Base-by-base conservation (phyloP, 2,888 invertebrate species). In the Drosophila meridionalis region DNA sequence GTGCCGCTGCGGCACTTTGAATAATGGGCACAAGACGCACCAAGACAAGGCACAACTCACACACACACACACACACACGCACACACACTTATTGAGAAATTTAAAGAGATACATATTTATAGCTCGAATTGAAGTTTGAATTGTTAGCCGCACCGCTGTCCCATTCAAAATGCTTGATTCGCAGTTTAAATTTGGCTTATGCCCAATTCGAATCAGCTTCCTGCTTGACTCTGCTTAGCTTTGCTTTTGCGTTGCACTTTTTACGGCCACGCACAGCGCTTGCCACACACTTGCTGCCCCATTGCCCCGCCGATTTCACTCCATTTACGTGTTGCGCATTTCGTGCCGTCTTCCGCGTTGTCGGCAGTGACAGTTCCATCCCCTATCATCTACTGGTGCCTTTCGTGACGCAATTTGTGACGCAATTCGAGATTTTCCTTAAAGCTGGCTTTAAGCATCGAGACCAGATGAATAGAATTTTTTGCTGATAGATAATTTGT, bases 1-100 rank as follows among this genome's bases (percentile, higher is more conserved):
- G 38, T 70, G 79, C 81, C 79, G 65, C 67, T 53, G 43, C 74
- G 81, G 74, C 82, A 79, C 60, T 70, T 80, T 73, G 63, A 34
- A 40, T 61, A 78, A 70, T 61, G 63, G 57, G 60, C 65, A 79
- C 75, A 69, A 36, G 62, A 69, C 50, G 56, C 68, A 61, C 26
- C 65, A 60, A 72, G 45, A 42, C 59, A 55, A 59, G 30, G 26
- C n/a, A 58, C 36, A 43, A 34, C 32, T 14, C 9, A 42, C n/a
- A 43, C 12, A 42, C 53, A 68, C 42, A 34, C 56, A 50, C 1
- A 14, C 50, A 47, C 6, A 38, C 28, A 40, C 36, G 9, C 43
- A 30, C 11, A 53, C 52, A 32, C 20, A 38, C 42, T 36, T 60
- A 56, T 60, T 59, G 48, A 55, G 30, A 61, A 73, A 55, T 64